Conservation (phyloP, 2,113 vertebrate species). For the Chelonoidis abingdonii region DNA sequence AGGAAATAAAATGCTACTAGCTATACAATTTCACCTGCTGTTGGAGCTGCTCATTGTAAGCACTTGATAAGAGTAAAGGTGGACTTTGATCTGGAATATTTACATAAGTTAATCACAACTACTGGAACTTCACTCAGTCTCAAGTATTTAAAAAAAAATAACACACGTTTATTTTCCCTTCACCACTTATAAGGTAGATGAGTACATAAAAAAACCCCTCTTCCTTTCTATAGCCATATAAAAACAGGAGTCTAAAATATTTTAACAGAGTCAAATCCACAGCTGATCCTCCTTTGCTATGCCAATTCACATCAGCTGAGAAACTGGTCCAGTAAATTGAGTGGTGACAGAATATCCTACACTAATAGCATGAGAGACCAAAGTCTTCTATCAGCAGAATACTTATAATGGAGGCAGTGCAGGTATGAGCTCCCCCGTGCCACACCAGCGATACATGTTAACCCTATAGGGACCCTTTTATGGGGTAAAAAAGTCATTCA, state of each 20-base stretch:
- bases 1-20: not conserved
- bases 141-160: not conserved
- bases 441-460: not conserved
- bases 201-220: rapidly evolving
- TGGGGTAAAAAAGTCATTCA: not conserved
- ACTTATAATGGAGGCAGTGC: not conserved
- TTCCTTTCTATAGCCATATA: not conserved
- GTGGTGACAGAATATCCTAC: not conserved
- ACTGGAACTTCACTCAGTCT: not conserved
- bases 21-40: not conserved
- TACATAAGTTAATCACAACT: constrained; percentile 24
- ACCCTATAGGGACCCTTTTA: not conserved
- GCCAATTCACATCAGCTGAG: not conserved
- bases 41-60: not conserved
- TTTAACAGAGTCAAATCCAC: not conserved
- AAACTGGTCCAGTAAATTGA: not conserved
- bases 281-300: not conserved
- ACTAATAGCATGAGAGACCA: not conserved
- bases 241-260: not conserved
- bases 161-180: not conserved
- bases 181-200: not conserved
- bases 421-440: not conserved
- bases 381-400: not conserved
- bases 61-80: constrained; percentile 27
- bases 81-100: constrained; percentile 14